These are phyloP conservation scores for Drosophila tristis DNA, from an alignment of 1,140 invertebrate genomes.

Conservation along the genomic window DNA sequence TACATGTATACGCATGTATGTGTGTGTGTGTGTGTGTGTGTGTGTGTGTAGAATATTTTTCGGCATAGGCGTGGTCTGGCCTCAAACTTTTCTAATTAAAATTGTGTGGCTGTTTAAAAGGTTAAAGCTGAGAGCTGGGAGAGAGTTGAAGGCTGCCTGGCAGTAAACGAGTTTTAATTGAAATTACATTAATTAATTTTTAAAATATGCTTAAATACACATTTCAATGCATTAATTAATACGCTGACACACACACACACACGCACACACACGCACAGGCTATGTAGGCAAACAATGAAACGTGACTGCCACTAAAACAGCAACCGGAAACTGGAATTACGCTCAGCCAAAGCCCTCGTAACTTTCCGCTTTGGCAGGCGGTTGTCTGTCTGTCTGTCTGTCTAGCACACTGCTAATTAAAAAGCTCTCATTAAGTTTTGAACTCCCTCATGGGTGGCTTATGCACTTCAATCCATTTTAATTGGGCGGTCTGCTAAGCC, in stretches of 20 bases:
- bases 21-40: conserved; percentile 21
- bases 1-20: conserved; percentile 10
- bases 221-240: conserved; percentile 64
- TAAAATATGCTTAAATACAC: conserved; percentile 74
- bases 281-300: conserved; percentile 41
- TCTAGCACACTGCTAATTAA: conserved; percentile 29
- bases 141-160: background rate
- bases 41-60: conserved; percentile 23
- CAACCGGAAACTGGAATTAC: background rate
- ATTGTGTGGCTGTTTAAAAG: conserved; percentile 58
- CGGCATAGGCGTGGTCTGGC: conserved; percentile 10
- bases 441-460: conserved; percentile 16
- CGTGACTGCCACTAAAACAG: conserved; percentile 49
- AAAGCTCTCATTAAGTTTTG: conserved; percentile 37
- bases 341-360: background rate
- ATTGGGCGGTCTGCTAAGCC: conserved; percentile 20
- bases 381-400: background rate
- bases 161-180: conserved; percentile 58
- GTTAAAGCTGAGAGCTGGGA: conserved; percentile 18
- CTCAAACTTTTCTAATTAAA: conserved; percentile 79
- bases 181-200: conserved; percentile 77
- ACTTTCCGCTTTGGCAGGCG: conserved; percentile 1
- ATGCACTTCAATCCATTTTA: conserved; percentile 50
- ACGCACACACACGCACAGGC: conserved; percentile 9
- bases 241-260: conserved; percentile 2